Evolutionary conservation across 1,140 invertebrate species (phyloP), one percentile per base, ranked within the genome.

Genomic region (Aphelenchoides fujianensis): DNA sequence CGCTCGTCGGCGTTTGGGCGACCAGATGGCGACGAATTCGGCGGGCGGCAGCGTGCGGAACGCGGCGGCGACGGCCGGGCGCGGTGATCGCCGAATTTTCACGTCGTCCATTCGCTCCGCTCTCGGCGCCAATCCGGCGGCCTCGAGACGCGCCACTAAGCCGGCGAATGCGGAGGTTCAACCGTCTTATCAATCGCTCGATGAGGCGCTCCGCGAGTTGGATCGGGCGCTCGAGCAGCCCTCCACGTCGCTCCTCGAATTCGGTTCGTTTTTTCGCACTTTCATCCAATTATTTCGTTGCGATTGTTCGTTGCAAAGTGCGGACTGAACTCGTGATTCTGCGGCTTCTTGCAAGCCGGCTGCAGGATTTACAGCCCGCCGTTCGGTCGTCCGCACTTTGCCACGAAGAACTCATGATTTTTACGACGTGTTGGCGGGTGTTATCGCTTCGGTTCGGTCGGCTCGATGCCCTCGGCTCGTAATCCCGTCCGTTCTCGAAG

Each of bases 211-310:
- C 12, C 32, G 31, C 23, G 31, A 37, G 16, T 37, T 66, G 63
- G 1, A 66, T 36, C 37, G 53, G 32, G 63, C 63, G 23, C 27
- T 66, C 27, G 32, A 12, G n/a, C 63, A 66, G 32, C 63, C 63
- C 27, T 35, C 16, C 16, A 66, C 3, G 12, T 66, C 63, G 1
- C 53, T 66, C 3, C 12, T 19, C 27, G 63, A 66, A 16, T 66
- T 66, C 31, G 63, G 63, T 66, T 41, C 1, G 63, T 66, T 32
- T n/a, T n/a, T n/a, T n/a, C n/a, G 36, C n/a, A 61, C 2, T n/a
- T 61, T 61, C n/a, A n/a, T n/a, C n/a, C n/a, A 61, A 61, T 61
- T 61, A 61, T 30, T 19, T 52, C n/a, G n/a, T n/a, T n/a, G n/a
- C n/a, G n/a, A n/a, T n/a, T n/a, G n/a, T n/a, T n/a, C n/a, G n/a